These are phyloP conservation scores for Acrossocheilus wenchowensis DNA, from an alignment of 2,797 vertebrate species.

Conservation along the genomic window DNA sequence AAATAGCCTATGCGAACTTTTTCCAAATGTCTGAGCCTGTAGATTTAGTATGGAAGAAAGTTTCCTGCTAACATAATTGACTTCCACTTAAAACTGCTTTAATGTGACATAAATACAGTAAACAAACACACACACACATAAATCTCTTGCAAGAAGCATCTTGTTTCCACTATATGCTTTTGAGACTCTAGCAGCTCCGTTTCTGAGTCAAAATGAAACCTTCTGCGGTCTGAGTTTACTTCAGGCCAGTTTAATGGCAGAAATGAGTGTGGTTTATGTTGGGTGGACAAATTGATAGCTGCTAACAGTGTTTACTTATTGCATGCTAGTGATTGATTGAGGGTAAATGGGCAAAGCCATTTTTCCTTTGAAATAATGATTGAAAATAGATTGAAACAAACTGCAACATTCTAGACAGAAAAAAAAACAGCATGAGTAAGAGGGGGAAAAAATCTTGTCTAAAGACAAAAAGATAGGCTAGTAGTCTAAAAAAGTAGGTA, in stretches of 20 bases:
- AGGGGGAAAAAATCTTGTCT: not conserved
- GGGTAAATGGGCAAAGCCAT: not conserved
- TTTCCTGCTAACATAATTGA: not conserved
- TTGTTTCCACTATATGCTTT: not conserved
- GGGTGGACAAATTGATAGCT: not conserved
- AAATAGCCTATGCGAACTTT: not conserved
- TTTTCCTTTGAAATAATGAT: not conserved
- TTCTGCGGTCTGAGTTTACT: not conserved
- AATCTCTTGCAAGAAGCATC: not conserved
- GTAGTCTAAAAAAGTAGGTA: not conserved
- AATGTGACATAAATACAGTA: not conserved
- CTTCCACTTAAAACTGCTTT: not conserved
- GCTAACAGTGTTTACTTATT: not conserved
- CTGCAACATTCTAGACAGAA: not conserved
- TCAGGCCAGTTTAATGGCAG: not conserved
- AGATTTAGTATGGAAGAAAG: not conserved
- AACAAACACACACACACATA: not conserved
- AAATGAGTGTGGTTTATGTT: not conserved
- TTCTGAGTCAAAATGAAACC: not conserved
- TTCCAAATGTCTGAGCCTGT: not conserved
- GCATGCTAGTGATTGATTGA: not conserved
- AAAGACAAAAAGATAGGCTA: not conserved
- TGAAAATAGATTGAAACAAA: not conserved
- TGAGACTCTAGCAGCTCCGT: not conserved
- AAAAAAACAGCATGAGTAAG: not conserved